These are phyloP conservation scores for Auanema sp. DNA, from an alignment of 2,888 invertebrate genomes.

Conservation along the genomic window DNA sequence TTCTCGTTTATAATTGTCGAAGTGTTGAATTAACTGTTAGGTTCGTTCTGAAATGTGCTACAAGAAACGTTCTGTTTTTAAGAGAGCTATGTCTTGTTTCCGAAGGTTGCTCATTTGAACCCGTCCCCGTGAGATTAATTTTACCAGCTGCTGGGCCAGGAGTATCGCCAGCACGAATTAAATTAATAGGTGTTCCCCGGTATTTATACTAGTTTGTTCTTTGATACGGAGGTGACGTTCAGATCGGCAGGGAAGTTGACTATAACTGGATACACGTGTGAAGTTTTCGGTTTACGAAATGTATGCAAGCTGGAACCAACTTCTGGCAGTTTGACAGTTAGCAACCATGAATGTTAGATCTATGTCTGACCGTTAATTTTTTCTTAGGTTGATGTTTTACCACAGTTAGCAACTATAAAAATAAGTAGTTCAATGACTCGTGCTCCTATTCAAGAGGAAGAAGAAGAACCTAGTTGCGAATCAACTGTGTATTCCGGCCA, in stretches of 20 bases:
- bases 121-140: constrained; percentile 55
- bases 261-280: constrained; percentile 58
- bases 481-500: constrained; percentile 60
- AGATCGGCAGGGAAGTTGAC: constrained; percentile 52
- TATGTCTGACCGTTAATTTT: too few species aligned
- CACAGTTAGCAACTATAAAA: constrained; percentile 31
- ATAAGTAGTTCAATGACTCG: constrained; percentile 50
- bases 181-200: constrained; percentile 56
- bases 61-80: constrained; percentile 20
- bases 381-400: constrained; percentile 36
- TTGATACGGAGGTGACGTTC: constrained; percentile 10
- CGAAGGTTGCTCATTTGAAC: constrained; percentile 57
- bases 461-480: constrained; percentile 54
- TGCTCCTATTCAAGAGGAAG: constrained; percentile 53
- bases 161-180: constrained; percentile 35
- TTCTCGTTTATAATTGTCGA: constrained; percentile 38
- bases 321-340: background rate
- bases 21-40: constrained; percentile 35
- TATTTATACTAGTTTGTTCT: constrained; percentile 9
- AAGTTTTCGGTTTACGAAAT: constrained; percentile 55
- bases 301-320: constrained; percentile 41
- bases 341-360: too few species aligned
- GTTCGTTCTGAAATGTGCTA: constrained; percentile 14
- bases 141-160: constrained; percentile 42
- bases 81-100: constrained; percentile 49